phyloP scores from a whole-genome alignment of 1,140 invertebrate species.

The Diorhabda carinulata region DNA sequence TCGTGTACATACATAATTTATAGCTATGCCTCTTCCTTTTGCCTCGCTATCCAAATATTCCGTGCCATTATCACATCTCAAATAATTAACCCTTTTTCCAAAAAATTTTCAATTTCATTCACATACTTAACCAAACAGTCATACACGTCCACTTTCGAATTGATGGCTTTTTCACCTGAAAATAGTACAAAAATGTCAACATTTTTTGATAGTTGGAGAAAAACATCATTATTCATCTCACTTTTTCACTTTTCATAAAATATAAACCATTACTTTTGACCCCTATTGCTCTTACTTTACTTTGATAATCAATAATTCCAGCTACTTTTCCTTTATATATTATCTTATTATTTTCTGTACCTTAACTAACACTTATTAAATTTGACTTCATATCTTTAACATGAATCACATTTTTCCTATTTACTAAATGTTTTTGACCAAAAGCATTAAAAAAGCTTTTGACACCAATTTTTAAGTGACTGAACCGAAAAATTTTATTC shows the following conservation, averaged over 20 bases:
- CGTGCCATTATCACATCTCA: too few species aligned
- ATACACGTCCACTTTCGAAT: too few species aligned
- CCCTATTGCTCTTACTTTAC: constrained; percentile 23
- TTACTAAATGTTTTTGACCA: constrained; percentile 26
- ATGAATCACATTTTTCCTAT: constrained; percentile 39
- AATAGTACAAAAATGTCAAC: too few species aligned
- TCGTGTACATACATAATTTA: too few species aligned
- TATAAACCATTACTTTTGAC: constrained; percentile 20
- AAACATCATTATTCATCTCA: not conserved
- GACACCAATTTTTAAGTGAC: constrained; percentile 41
- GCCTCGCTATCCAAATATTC: too few species aligned
- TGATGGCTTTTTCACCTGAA: too few species aligned
- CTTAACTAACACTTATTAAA: constrained; percentile 33
- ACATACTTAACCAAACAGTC: too few species aligned
- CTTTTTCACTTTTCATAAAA: constrained; percentile 19
- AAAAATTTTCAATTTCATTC: constrained; percentile 25
- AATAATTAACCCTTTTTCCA: too few species aligned
- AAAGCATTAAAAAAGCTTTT: constrained; percentile 13
- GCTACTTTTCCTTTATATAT: too few species aligned
- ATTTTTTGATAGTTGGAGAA: not conserved
- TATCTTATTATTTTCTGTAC: too few species aligned
- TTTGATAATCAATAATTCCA: not conserved
- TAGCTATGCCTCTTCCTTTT: too few species aligned
- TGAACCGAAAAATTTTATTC: constrained; percentile 35
- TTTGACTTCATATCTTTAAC: constrained; percentile 31